Percentiles rank a stretch among this genome's conserved stretches.
phyloP scores from a whole-genome alignment of 2,797 vertebrate species.

The Neostethus bicornis region DNA sequence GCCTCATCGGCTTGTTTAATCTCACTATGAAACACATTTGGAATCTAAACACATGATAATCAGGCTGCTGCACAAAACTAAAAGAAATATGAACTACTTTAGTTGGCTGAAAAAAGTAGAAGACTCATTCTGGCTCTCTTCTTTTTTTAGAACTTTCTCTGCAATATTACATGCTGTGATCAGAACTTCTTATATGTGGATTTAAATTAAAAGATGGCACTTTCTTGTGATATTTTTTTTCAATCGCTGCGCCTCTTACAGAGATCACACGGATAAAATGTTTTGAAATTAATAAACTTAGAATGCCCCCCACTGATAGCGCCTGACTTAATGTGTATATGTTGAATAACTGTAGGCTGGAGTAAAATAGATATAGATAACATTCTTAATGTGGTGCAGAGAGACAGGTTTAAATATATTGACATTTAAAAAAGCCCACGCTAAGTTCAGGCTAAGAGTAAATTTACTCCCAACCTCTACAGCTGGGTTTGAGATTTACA shows the following conservation, averaged over 20 bases:
- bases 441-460: no score
- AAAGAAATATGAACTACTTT: constrained; percentile 24
- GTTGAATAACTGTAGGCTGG: background rate
- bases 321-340: background rate
- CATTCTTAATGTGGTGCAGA: no score
- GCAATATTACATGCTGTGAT: no score
- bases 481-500: no score
- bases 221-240: background rate
- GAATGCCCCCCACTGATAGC: background rate
- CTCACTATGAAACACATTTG: constrained; percentile 48
- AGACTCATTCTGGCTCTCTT: background rate
- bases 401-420: no score
- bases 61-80: constrained; percentile 20
- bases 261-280: background rate
- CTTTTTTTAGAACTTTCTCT: no score
- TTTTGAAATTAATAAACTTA: background rate
- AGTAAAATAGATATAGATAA: no score
- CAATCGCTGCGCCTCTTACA: no score
- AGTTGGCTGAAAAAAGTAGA: constrained; percentile 24
- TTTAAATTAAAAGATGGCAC: background rate
- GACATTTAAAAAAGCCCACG: no score
- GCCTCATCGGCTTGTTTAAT: constrained; percentile 64
- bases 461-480: no score
- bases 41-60: constrained; percentile 62
- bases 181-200: background rate